Evolutionary conservation across 2,113 vertebrate genomes (phyloP).

Genomic region (Trachemys scripta): DNA sequence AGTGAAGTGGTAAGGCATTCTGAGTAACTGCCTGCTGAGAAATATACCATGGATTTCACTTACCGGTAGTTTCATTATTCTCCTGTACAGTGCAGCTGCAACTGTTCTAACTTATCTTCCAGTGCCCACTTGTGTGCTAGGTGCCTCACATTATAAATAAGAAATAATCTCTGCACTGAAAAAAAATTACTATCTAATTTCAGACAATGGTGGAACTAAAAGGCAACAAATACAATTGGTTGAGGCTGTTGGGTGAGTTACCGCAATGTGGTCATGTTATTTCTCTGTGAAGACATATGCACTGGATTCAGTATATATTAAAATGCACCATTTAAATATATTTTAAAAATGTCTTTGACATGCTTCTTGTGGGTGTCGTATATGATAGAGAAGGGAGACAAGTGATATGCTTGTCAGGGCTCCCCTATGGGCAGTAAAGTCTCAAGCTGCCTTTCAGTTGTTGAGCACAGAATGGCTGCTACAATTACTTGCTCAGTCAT

Average conservation of each 20-base stretch:
- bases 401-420: background rate
- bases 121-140: background rate
- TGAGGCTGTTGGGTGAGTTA: background rate
- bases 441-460: background rate
- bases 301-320: background rate
- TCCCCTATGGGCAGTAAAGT: background rate
- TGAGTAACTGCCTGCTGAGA: background rate
- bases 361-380: background rate
- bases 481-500: background rate
- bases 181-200: background rate
- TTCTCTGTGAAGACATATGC: background rate
- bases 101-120: background rate
- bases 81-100: background rate
- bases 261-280: background rate
- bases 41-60: background rate
- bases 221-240: background rate
- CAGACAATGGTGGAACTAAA: background rate
- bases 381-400: background rate
- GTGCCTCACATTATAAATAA: background rate
- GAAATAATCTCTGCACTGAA: background rate
- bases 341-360: background rate
- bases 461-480: background rate
- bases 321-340: background rate
- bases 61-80: background rate
- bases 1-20: background rate